Evolutionary conservation across 1,140 invertebrate species (phyloP).

Genomic region (Listronotus bonariensis): DNA sequence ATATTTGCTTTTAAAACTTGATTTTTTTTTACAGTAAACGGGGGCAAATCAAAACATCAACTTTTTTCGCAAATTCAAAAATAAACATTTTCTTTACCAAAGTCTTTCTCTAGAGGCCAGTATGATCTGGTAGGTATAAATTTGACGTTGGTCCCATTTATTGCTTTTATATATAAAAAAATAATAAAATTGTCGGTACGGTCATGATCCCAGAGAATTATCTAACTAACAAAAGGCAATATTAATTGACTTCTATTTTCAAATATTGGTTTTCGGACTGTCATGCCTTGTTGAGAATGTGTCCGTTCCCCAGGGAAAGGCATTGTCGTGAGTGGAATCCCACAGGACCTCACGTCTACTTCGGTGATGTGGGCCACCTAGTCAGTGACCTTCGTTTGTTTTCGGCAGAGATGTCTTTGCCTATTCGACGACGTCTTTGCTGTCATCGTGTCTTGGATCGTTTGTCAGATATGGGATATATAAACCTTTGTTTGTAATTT

Average conservation of each 20-base stretch:
- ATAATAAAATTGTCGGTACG: too few species aligned
- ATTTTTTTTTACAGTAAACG: too few species aligned
- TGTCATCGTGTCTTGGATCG: slow-evolving; percentile 10
- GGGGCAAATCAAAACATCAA: too few species aligned
- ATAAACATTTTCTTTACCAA: too few species aligned
- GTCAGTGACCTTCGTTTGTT: slow-evolving; percentile 29
- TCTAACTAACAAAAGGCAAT: background rate
- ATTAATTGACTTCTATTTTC: slow-evolving; percentile 14
- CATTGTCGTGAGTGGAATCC: slow-evolving; percentile 35
- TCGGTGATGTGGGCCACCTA: slow-evolving; percentile 34
- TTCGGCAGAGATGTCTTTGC: slow-evolving; percentile 21
- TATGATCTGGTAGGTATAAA: too few species aligned
- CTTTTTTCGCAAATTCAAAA: too few species aligned
- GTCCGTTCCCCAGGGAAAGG: slow-evolving; percentile 11
- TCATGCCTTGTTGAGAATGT: slow-evolving; percentile 25
- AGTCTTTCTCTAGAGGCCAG: too few species aligned
- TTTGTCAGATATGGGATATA: slow-evolving; percentile 3
- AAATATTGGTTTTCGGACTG: slow-evolving; percentile 23
- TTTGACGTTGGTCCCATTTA: too few species aligned
- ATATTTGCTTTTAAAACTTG: too few species aligned
- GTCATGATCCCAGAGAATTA: too few species aligned
- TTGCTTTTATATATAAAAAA: too few species aligned
- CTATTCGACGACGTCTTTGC: slow-evolving; percentile 18
- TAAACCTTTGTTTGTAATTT: background rate
- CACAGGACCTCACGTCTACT: slow-evolving; percentile 33